Evolutionary conservation across 1,140 invertebrate species (phyloP).

Genomic region (Leguminivora glycinivorella): DNA sequence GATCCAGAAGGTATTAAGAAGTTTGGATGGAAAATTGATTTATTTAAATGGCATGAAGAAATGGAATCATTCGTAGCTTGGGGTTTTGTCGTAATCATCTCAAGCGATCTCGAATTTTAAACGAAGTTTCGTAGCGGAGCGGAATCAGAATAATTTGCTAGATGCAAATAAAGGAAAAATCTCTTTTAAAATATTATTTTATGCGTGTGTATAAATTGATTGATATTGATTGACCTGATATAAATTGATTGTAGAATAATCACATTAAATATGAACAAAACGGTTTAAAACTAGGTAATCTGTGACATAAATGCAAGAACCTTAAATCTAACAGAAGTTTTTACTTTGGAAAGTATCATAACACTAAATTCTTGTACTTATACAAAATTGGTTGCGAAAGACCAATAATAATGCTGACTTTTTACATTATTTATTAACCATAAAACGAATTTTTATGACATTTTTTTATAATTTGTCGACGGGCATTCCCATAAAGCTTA

Average conservation of each 20-base stretch:
- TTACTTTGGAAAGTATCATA: not conserved
- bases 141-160: no score
- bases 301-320: not conserved
- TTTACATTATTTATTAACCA: conserved; percentile 27
- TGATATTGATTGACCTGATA: no score
- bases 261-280: not conserved
- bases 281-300: not conserved
- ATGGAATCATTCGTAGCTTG: not conserved
- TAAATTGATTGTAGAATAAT: no score
- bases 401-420: conserved; percentile 5
- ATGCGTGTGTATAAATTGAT: no score
- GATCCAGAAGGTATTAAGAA: not conserved
- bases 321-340: not conserved
- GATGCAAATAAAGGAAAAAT: no score
- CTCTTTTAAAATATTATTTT: no score
- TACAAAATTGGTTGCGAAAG: conserved; percentile 8
- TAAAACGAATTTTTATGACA: conserved; percentile 1
- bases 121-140: no score
- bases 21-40: not conserved
- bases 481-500: conserved; percentile 7
- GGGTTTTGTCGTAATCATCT: no score
- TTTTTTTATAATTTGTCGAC: not conserved
- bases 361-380: not conserved
- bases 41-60: not conserved
- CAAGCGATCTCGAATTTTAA: no score